Evolutionary conservation across 2,888 invertebrate genomes (phyloP).

Genomic region (Cantharis rufa): DNA sequence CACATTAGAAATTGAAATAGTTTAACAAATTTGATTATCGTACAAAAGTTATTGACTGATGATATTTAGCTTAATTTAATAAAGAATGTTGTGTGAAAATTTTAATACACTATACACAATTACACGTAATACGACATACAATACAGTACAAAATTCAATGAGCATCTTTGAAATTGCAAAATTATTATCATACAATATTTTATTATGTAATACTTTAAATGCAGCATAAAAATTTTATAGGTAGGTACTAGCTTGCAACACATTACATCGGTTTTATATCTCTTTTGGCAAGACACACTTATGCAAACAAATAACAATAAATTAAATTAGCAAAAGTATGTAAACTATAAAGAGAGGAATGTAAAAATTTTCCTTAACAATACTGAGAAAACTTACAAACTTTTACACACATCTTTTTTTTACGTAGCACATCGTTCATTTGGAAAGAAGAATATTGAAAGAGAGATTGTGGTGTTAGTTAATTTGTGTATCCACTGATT

Average conservation of each 20-base stretch:
- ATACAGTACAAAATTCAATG: background rate
- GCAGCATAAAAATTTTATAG: background rate
- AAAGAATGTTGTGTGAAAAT: background rate
- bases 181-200: background rate
- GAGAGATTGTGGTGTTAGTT: background rate
- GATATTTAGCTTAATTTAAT: background rate
- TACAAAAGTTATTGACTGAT: background rate
- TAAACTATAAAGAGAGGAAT: background rate
- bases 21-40: background rate
- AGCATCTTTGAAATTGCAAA: background rate
- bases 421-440: background rate
- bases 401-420: background rate
- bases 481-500: background rate
- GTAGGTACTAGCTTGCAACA: background rate
- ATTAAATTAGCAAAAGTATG: background rate
- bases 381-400: background rate
- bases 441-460: background rate
- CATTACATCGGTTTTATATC: background rate
- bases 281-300: slow-evolving; percentile 14
- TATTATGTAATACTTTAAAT: background rate
- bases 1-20: background rate
- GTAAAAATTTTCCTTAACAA: background rate
- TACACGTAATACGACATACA: background rate
- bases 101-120: slow-evolving; percentile 1
- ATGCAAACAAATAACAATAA: slow-evolving; percentile 9